Evolutionary conservation across 2,888 invertebrate species (phyloP).

Genomic region (Callosobruchus maculatus): DNA sequence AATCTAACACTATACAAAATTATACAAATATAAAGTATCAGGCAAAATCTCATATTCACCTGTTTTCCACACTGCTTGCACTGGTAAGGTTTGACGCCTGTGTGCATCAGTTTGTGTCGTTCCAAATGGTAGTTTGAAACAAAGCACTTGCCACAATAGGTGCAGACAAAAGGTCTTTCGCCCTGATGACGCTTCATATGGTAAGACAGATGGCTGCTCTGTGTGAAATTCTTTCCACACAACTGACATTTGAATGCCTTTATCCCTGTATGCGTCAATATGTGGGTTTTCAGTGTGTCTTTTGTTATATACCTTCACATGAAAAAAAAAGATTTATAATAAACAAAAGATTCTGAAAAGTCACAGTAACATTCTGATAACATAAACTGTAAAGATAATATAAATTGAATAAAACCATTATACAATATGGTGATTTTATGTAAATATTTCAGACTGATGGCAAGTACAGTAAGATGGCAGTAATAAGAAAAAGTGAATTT

Average conservation of each 20-base stretch:
- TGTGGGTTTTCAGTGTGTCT: constrained; percentile 24
- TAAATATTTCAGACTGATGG: no score
- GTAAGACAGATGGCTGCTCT: constrained; percentile 23
- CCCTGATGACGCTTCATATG: constrained; percentile 23
- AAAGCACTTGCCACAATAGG: constrained; percentile 22
- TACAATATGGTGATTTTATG: no score
- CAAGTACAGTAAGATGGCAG: no score
- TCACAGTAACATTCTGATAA: no score
- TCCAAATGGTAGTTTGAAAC: constrained; percentile 24
- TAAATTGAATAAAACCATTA: no score
- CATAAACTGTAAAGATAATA: no score
- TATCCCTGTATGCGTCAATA: constrained; percentile 21
- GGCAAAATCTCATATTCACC: not conserved
- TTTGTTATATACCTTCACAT: constrained; percentile 17
- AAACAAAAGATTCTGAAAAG: no score
- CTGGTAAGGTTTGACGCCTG: constrained; percentile 26
- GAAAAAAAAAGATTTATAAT: not conserved
- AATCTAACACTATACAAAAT: no score
- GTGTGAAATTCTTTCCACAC: constrained; percentile 23
- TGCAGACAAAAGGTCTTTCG: constrained; percentile 20
- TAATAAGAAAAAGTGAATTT: no score
- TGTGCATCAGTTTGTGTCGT: constrained; percentile 25
- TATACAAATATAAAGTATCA: not conserved
- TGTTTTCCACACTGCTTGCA: constrained; percentile 30
- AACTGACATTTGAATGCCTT: constrained; percentile 22